phyloP scores from a whole-genome alignment of 92 coral and sea anemone species.

The Palythoa caribaeorum region DNA sequence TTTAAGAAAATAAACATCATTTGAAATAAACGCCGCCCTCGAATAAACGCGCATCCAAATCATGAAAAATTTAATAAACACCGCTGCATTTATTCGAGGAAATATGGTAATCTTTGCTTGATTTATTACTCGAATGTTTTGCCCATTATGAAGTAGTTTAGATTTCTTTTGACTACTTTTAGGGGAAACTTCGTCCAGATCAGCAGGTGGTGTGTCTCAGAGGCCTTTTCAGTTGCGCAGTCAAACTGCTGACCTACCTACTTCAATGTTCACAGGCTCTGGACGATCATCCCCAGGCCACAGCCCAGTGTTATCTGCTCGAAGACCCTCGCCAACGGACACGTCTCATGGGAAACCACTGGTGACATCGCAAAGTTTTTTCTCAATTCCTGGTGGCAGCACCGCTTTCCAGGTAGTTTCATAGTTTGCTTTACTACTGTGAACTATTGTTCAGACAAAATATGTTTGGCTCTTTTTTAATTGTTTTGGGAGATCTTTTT shows the following conservation, averaged over 20 bases:
- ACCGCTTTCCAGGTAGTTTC: constrained; percentile 15
- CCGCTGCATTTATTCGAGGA: too few relatives aligned
- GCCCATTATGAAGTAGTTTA: too few relatives aligned
- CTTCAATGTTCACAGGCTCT: background rate
- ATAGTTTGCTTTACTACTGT: too few relatives aligned
- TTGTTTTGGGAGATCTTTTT: too few relatives aligned
- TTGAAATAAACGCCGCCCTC: too few relatives aligned
- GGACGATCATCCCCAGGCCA: constrained; percentile 9
- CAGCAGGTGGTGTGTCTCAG: background rate
- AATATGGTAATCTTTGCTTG: too few relatives aligned
- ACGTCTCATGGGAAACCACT: constrained; percentile 12
- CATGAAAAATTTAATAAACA: too few relatives aligned
- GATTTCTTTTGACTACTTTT: background rate
- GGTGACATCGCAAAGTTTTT: background rate
- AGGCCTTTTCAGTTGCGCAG: constrained; percentile 12
- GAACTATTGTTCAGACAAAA: too few relatives aligned
- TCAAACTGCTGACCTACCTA: constrained; percentile 1
- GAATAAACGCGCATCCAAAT: too few relatives aligned
- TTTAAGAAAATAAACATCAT: too few relatives aligned
- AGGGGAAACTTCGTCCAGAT: background rate
- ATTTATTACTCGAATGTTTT: too few relatives aligned
- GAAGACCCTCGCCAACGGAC: background rate
- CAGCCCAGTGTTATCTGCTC: constrained; percentile 15
- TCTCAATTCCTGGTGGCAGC: constrained; percentile 17
- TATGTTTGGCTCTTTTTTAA: too few relatives aligned